Percentiles rank a stretch among this genome's conserved stretches.
Evolutionary conservation across 2,797 vertebrate genomes (phyloP).

Genomic region (Serranus cabrilla): DNA sequence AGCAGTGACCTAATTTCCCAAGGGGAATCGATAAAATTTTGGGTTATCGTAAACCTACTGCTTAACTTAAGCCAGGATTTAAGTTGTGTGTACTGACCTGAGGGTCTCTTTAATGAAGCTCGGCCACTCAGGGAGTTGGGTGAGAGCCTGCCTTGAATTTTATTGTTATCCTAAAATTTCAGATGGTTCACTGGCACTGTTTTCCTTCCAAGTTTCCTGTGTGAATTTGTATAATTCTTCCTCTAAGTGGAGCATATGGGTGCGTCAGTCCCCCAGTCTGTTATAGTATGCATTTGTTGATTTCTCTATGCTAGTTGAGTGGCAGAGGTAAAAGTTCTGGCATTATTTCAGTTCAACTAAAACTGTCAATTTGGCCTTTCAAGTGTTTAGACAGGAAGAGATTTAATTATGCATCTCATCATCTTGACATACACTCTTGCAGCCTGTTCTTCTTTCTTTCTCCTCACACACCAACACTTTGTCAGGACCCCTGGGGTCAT

Average conservation of each 20-base stretch:
- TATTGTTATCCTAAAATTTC: not conserved
- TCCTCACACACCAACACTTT: no score
- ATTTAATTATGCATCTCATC: not conserved
- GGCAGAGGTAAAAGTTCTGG: not conserved
- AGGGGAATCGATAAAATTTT: not conserved
- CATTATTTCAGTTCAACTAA: not conserved
- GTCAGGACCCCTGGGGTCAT: no score
- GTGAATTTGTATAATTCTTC: not conserved
- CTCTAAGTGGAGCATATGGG: not conserved
- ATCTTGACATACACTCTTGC: not conserved
- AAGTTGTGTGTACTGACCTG: not conserved
- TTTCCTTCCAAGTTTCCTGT: not conserved
- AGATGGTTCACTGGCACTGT: not conserved
- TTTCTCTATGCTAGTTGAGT: not conserved
- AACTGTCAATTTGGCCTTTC: not conserved
- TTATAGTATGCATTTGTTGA: not conserved
- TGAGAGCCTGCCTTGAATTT: not conserved
- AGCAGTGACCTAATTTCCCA: not conserved
- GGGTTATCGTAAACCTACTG: not conserved
- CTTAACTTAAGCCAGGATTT: not conserved
- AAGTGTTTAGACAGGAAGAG: not conserved
- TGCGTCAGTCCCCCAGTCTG: not conserved
- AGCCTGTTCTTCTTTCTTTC: no score
- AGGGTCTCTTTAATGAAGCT: not conserved
- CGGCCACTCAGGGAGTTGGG: not conserved